phyloP scores from a whole-genome alignment of 2,113 vertebrate genomes.

The Noturus placidus region DNA sequence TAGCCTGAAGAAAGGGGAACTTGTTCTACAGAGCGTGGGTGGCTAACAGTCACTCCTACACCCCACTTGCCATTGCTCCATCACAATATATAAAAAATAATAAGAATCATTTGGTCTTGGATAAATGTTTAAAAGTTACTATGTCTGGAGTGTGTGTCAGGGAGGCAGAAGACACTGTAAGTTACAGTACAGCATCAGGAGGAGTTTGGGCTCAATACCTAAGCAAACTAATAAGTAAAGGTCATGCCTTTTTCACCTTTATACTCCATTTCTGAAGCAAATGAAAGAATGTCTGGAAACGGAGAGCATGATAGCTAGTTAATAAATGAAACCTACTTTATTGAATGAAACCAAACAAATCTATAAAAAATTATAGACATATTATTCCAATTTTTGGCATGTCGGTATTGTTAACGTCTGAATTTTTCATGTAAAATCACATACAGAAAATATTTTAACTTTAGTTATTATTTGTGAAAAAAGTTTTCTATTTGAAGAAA shows the following conservation, averaged over 20 bases:
- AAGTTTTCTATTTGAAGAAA: neutral
- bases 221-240: conserved; percentile 41
- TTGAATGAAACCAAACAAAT: neutral
- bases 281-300: conserved; percentile 27
- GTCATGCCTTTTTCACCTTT: conserved; percentile 40
- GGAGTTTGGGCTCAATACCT: conserved; percentile 27
- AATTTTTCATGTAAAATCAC: neutral
- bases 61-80: conserved; percentile 39
- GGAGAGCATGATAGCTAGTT: neutral
- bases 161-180: conserved; percentile 27
- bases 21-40: conserved; percentile 48
- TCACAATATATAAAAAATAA: conserved; percentile 42
- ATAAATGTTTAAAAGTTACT: conserved; percentile 26
- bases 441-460: neutral
- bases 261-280: conserved; percentile 41
- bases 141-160: conserved; percentile 7
- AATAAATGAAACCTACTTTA: neutral
- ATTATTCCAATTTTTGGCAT: neutral
- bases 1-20: conserved; percentile 40
- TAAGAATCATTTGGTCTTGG: conserved; percentile 37
- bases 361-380: neutral
- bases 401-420: neutral
- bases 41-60: conserved; percentile 42
- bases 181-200: conserved; percentile 47
- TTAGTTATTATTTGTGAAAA: neutral